Evolutionary conservation across 2,888 invertebrate genomes (phyloP), one percentile per base, ranked within the genome.

Genomic region (Agrochola macilenta): DNA sequence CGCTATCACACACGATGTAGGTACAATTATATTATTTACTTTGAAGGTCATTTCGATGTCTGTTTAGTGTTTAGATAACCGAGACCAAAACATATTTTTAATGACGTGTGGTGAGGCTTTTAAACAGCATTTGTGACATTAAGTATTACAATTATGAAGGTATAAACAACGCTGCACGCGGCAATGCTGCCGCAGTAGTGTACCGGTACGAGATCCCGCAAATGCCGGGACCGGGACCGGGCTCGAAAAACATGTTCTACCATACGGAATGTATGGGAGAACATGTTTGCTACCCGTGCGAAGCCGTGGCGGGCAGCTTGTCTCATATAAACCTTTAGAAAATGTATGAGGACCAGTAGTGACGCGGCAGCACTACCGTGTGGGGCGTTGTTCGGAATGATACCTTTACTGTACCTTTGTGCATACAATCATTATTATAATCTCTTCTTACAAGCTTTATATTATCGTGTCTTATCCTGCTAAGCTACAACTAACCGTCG

Each of bases 41-140:
- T 72, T 72, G 30, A 80, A 39, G 35, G n/a, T 54, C 30, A 69
- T 9, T 26, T 20, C 26, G 39, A 76, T 39, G 35, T 75, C 35
- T 72, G 72, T 49, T 72, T 39, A 14, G 26, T 61, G 49, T 39
- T 17, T 52, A 11, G 17, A 46, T 57, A 9, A 74, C 9, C 5
- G 9, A 11, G n/a, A 74, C 14, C 12, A 20, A 30, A 72, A 74
- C 43, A 74, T 73, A 39, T 74, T 43, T 43, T 20, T 43, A 74
- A 74, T 72, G 35, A 72, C 71, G 49, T 52, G 14, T 23, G 20
- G 12, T 23, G 23, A 23, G 30, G 17, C 35, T 26, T 70, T 73
- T 52, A 30, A 5, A 52, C 39, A 39, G 49, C 14, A 23, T 39
- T 72, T 9, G 9, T 4, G 26, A 54, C 73, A 73, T 30, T 20